Evolutionary conservation across 2,797 vertebrate genomes (phyloP).

Genomic region (Euphonia xanthogaster): DNA sequence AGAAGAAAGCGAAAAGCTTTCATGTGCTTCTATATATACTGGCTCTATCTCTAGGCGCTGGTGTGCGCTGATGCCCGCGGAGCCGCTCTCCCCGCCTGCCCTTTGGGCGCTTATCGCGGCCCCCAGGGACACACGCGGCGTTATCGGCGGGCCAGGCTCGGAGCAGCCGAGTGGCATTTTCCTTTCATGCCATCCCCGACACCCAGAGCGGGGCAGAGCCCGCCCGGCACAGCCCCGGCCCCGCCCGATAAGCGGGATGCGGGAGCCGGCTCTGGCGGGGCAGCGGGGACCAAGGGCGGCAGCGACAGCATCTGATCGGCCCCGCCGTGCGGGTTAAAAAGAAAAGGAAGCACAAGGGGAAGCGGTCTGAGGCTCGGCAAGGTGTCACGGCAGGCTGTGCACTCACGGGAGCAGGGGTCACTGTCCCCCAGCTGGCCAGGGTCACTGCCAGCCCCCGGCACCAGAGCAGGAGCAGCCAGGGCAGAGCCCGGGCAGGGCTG

Average conservation of each 20-base stretch:
- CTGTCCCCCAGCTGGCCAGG: background rate
- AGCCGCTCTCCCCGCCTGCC: constrained; percentile 84
- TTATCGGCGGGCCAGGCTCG: constrained; percentile 80
- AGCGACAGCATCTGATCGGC: background rate
- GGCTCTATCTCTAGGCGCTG: constrained; percentile 50
- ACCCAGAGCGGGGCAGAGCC: background rate
- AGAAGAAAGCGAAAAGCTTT: constrained; percentile 59
- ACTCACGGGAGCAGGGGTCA: rapidly evolving
- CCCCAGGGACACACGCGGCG: constrained; percentile 80
- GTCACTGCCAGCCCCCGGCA: background rate
- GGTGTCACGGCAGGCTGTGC: background rate
- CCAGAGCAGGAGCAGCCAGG: background rate
- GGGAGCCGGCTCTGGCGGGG: background rate
- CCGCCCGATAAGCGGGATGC: constrained; percentile 24
- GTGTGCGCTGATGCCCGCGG: constrained; percentile 70
- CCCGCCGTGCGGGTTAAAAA: background rate
- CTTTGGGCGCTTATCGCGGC: constrained; percentile 87
- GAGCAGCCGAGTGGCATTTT: constrained; percentile 64
- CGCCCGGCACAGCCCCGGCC: background rate
- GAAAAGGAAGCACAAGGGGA: background rate
- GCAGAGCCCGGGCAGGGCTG: background rate
- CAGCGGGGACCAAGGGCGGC: background rate
- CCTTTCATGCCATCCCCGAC: constrained; percentile 68
- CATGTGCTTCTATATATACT: constrained; percentile 75
- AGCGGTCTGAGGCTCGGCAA: rapidly evolving